Evolutionary conservation across 2,113 vertebrate species (phyloP).

Genomic region (Cairina moschata): DNA sequence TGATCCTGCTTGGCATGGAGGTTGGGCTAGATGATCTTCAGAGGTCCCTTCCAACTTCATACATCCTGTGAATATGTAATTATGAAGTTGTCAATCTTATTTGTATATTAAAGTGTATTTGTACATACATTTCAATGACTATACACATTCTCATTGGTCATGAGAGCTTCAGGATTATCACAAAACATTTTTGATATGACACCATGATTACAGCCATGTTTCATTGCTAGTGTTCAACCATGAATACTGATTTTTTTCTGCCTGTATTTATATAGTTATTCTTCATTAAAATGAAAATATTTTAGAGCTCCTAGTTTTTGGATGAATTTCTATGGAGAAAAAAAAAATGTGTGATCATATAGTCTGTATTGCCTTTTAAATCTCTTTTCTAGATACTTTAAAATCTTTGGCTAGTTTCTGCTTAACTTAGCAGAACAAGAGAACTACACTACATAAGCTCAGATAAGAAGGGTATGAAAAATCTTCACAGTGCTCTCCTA

Average conservation of each 20-base stretch:
- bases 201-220: neutral
- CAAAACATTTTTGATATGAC: neutral
- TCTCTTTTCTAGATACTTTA: neutral
- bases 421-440: neutral
- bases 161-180: neutral
- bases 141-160: neutral
- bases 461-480: neutral
- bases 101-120: neutral
- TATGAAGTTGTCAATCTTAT: neutral
- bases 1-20: too few species aligned
- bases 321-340: neutral
- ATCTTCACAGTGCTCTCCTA: neutral
- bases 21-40: too few species aligned
- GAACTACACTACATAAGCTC: neutral
- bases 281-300: neutral
- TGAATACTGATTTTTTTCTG: neutral
- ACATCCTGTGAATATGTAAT: too few species aligned
- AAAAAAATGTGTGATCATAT: neutral
- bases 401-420: neutral
- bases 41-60: too few species aligned
- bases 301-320: neutral
- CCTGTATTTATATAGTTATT: neutral
- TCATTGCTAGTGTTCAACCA: neutral
- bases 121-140: neutral
- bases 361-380: neutral